phyloP scores from a whole-genome alignment of 1,140 invertebrate genomes.

The Drosophila guanche region DNA sequence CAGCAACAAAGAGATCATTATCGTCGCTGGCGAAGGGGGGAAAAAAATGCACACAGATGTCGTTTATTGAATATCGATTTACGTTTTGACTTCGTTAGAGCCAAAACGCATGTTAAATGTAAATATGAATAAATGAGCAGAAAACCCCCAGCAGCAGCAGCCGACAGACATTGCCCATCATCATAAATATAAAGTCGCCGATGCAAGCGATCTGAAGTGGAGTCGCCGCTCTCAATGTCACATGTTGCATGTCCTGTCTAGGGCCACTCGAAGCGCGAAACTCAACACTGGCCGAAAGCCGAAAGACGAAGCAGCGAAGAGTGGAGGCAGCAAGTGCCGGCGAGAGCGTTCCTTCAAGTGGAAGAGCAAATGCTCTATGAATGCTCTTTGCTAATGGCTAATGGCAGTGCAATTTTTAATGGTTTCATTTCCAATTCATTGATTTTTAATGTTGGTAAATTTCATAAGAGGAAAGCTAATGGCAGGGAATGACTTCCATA shows the following conservation, averaged over 20 bases:
- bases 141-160: slow-evolving; percentile 43
- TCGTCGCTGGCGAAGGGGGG: slow-evolving; percentile 33
- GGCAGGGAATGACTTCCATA: no score
- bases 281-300: slow-evolving; percentile 59
- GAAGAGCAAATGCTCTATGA: slow-evolving; percentile 29
- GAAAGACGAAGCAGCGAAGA: background rate
- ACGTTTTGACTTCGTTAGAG: slow-evolving; percentile 74
- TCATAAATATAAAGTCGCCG: slow-evolving; percentile 49
- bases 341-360: background rate
- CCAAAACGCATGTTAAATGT: slow-evolving; percentile 77
- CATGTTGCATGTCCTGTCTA: slow-evolving; percentile 78
- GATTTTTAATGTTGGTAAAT: background rate
- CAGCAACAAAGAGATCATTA: slow-evolving; percentile 80
- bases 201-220: background rate
- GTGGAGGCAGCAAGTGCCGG: background rate
- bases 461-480: slow-evolving; percentile 1
- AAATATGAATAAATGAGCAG: slow-evolving; percentile 82
- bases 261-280: slow-evolving; percentile 77
- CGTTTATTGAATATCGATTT: slow-evolving; percentile 83
- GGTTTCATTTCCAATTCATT: slow-evolving; percentile 20
- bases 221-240: slow-evolving; percentile 71
- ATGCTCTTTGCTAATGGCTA: background rate
- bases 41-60: slow-evolving; percentile 81
- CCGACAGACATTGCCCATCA: slow-evolving; percentile 2
- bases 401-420: slow-evolving; percentile 1